phyloP scores from a whole-genome alignment of 1,140 invertebrate genomes.

The Papilio polytes region DNA sequence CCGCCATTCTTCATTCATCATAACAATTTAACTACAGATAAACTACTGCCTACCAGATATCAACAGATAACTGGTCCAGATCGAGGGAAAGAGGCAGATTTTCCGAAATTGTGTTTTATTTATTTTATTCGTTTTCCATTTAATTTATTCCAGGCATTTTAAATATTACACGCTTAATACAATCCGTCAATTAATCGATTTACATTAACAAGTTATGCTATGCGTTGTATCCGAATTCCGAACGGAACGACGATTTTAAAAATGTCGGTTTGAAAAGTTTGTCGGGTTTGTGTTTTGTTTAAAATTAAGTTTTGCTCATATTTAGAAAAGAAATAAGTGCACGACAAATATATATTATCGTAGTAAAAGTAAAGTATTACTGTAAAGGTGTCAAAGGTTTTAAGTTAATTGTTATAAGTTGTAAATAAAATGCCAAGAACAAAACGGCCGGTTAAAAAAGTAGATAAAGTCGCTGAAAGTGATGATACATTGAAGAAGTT shows the following conservation, averaged over 20 bases:
- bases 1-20: slow-evolving; percentile 83
- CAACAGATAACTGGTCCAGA: background rate
- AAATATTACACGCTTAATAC: background rate
- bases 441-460: slow-evolving; percentile 66
- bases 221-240: background rate
- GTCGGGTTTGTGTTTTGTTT: slow-evolving; percentile 46
- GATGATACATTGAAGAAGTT: slow-evolving; percentile 66
- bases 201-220: background rate
- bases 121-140: background rate
- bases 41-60: slow-evolving; percentile 40
- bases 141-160: background rate
- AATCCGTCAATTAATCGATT: background rate
- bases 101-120: background rate
- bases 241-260: slow-evolving; percentile 37
- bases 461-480: slow-evolving; percentile 61
- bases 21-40: slow-evolving; percentile 65
- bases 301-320: slow-evolving; percentile 22
- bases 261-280: slow-evolving; percentile 49
- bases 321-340: background rate
- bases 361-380: slow-evolving; percentile 23
- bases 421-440: slow-evolving; percentile 72
- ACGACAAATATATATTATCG: background rate
- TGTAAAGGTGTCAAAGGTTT: background rate
- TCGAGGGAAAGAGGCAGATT: background rate
- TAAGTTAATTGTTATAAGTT: background rate